phyloP scores from a whole-genome alignment of 2,797 vertebrate genomes.

The Glyptemys insculpta region DNA sequence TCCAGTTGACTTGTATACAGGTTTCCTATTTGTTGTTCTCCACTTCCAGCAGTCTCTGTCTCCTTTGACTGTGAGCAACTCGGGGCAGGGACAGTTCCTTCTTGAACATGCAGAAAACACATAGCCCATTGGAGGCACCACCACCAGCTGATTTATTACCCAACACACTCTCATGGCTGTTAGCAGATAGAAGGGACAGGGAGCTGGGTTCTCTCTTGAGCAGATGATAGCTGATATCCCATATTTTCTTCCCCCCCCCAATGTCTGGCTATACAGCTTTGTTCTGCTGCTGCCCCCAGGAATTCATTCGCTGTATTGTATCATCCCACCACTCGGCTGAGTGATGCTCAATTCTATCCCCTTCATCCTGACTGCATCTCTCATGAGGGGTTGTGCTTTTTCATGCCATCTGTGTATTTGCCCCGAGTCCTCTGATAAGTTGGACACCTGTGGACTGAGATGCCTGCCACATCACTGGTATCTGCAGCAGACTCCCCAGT shows the following conservation, averaged over 20 bases:
- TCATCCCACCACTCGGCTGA: fast-evolving
- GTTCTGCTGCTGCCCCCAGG: neutral
- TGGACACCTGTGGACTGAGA: neutral
- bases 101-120: neutral
- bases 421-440: slow-evolving; percentile 4
- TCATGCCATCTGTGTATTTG: slow-evolving; percentile 54
- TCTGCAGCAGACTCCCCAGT: slow-evolving; percentile 48
- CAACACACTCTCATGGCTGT: fast-evolving
- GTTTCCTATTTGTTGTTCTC: neutral
- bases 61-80: neutral
- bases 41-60: neutral
- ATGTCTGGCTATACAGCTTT: neutral
- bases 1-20: neutral
- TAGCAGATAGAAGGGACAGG: neutral
- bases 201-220: neutral
- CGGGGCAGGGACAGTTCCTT: neutral
- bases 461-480: slow-evolving; percentile 32
- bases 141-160: slow-evolving; percentile 16
- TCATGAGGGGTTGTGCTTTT: slow-evolving; percentile 50
- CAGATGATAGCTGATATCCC: fast-evolving
- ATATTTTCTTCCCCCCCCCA: neutral
- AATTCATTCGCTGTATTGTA: neutral
- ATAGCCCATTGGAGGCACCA: neutral
- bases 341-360: slow-evolving; percentile 22
- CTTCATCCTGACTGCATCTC: neutral